phyloP scores from a whole-genome alignment of 2,888 invertebrate genomes.

The Pyralis farinalis region DNA sequence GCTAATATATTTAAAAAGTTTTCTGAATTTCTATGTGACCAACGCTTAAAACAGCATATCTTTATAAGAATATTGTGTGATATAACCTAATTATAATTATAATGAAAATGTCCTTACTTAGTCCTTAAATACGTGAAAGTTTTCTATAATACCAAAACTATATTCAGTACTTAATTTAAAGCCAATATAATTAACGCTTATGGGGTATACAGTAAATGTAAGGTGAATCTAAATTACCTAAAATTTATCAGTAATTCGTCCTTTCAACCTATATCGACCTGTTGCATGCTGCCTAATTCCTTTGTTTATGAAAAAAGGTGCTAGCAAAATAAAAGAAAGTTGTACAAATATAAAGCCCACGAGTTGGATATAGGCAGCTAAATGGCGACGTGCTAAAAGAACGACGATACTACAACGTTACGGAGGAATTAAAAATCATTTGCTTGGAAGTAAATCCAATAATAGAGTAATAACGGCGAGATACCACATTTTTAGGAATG shows the following conservation, averaged over 20 bases:
- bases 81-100: conserved; percentile 72
- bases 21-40: conserved; percentile 67
- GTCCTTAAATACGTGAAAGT: conserved; percentile 54
- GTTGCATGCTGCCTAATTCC: conserved; percentile 24
- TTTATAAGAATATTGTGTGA: conserved; percentile 77
- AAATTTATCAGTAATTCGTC: conserved; percentile 55
- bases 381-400: conserved; percentile 13
- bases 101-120: conserved; percentile 61
- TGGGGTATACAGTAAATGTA: conserved; percentile 42
- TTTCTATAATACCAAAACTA: conserved; percentile 61
- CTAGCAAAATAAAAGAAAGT: conserved; percentile 25
- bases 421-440: too few relatives aligned
- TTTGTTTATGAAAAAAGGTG: conserved; percentile 31
- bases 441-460: too few relatives aligned
- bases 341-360: conserved; percentile 22
- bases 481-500: too few relatives aligned
- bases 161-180: conserved; percentile 74
- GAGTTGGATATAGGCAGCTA: conserved; percentile 28
- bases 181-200: conserved; percentile 59
- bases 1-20: conserved; percentile 33
- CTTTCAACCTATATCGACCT: conserved; percentile 28
- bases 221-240: conserved; percentile 47
- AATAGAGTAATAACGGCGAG: too few relatives aligned
- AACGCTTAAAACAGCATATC: conserved; percentile 78
- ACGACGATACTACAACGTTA: too few relatives aligned